Evolutionary conservation across 2,888 invertebrate species (phyloP).

Genomic region (Caenorhabditis drosophilae): DNA sequence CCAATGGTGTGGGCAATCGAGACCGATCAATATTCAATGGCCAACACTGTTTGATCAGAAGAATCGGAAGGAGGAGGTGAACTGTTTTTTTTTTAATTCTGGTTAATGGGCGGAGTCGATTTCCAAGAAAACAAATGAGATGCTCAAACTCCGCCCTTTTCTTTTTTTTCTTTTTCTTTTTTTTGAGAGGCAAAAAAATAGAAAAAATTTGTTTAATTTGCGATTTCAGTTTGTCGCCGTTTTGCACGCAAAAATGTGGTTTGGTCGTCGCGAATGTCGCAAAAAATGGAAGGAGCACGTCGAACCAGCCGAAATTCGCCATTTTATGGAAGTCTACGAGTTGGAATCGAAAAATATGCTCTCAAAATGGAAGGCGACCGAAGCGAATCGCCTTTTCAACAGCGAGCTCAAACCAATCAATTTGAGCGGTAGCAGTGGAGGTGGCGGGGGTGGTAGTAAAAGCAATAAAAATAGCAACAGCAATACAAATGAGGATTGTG

Average conservation of each 20-base stretch:
- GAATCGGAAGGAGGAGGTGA: slow-evolving; percentile 34
- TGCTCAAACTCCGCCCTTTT: no score
- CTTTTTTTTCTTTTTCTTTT: no score
- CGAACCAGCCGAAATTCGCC: slow-evolving; percentile 52
- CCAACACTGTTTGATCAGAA: slow-evolving; percentile 32
- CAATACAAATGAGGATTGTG: no score
- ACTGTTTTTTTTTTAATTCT: no score
- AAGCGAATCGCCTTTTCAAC: slow-evolving; percentile 4
- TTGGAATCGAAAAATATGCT: slow-evolving; percentile 13
- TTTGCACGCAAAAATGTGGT: slow-evolving; percentile 59
- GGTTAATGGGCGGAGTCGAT: no score
- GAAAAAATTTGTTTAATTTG: no score
- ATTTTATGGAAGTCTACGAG: slow-evolving; percentile 57
- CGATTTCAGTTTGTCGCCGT: slow-evolving; percentile 53
- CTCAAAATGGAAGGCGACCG: slow-evolving; percentile 16
- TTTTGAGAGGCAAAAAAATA: no score
- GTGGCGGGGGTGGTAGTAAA: no score
- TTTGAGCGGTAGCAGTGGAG: no score
- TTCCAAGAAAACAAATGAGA: no score
- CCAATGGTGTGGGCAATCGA: slow-evolving; percentile 39
- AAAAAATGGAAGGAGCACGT: slow-evolving; percentile 36
- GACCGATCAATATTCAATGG: slow-evolving; percentile 45
- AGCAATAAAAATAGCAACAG: no score
- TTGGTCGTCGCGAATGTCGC: slow-evolving; percentile 38
- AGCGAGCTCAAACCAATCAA: no score